phyloP scores from a whole-genome alignment of 1,140 invertebrate genomes.

The Drosophila subobscura region DNA sequence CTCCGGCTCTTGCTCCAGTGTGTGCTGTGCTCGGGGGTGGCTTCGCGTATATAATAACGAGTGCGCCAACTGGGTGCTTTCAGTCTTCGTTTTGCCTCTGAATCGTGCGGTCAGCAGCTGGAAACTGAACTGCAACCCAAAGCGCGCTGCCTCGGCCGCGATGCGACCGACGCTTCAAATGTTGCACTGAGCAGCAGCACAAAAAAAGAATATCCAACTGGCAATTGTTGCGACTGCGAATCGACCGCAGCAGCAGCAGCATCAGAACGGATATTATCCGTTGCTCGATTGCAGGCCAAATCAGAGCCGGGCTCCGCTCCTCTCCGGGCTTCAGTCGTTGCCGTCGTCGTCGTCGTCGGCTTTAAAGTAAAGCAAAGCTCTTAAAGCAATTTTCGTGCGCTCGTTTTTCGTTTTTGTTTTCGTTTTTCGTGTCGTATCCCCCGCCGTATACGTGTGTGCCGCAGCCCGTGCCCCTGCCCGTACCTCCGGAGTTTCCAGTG shows the following conservation, averaged over 20 bases:
- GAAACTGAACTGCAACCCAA: constrained; percentile 33
- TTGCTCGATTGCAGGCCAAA: constrained; percentile 9
- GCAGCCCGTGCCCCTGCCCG: constrained; percentile 9
- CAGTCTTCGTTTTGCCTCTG: constrained; percentile 82
- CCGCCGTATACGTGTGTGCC: constrained; percentile 19
- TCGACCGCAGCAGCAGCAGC: constrained; percentile 3
- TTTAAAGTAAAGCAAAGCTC: constrained; percentile 54
- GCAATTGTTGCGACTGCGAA: constrained; percentile 10
- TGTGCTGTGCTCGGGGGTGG: neutral
- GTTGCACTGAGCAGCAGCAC: constrained; percentile 21
- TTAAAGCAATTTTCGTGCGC: constrained; percentile 64
- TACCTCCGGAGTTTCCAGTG: constrained; percentile 11
- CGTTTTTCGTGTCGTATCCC: constrained; percentile 37
- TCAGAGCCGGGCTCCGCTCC: neutral
- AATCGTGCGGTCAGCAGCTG: constrained; percentile 76
- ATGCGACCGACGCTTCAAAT: constrained; percentile 57
- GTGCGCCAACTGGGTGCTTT: constrained; percentile 70
- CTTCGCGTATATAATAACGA: constrained; percentile 74
- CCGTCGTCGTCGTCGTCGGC: constrained; percentile 10
- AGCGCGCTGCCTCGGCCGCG: constrained; percentile 61
- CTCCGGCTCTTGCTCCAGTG: neutral
- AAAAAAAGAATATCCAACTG: too few relatives aligned
- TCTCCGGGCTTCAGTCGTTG: neutral
- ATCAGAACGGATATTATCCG: neutral
- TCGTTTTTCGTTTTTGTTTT: constrained; percentile 62